Base-by-base conservation (phyloP, 2,113 vertebrate species). In the Caranx ignobilis region DNA sequence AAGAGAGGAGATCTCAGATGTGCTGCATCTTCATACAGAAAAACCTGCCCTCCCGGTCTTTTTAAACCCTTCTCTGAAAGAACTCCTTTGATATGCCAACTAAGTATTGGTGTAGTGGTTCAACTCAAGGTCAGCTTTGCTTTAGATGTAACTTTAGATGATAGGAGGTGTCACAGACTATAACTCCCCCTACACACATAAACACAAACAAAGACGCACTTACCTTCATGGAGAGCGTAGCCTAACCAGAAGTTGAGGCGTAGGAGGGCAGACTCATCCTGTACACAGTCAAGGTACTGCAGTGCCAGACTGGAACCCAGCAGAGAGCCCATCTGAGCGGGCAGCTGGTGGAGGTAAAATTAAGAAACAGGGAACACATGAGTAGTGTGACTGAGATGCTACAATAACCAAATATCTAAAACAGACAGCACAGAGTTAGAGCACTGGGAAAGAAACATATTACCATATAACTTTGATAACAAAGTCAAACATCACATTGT, bases 261-360 rank as follows among this genome's bases (percentile, higher is more conserved):
- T 79, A 97, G 91, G 86, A 96, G 93, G 82, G 96, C 31, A 1
- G 96, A 95, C 78, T 97, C 97, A 75, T 99, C 97, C 93, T 89
- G 96, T 61, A 96, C 83, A 81, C 95, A 98, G 81, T 98, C 96
- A 78, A 99, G 89, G 85, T 97, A 98, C 75, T 98, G 97, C 84
- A 99, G 95, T 0, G 97, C 87, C 69, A 98, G 90, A 65, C 95
- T 94, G 73, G 92, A 97, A 54, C 94, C 94, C 65, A 99, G 86
- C 83, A 98, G 94, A 31, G 97, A 98, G 56, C 97, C 96, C 96
- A 99, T 98, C 94, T 95, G 97, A 80, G 97, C 95, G 13, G 98
- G 97, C 79, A 99, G 94, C 98, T 99, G 91, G 71, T 89, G 87
- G 63, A 72, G 87, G 45, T 60, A 73, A 16, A 81, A 79, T 6